Conservation (phyloP, 2,113 vertebrate species). For the Salvelinus alpinus region DNA sequence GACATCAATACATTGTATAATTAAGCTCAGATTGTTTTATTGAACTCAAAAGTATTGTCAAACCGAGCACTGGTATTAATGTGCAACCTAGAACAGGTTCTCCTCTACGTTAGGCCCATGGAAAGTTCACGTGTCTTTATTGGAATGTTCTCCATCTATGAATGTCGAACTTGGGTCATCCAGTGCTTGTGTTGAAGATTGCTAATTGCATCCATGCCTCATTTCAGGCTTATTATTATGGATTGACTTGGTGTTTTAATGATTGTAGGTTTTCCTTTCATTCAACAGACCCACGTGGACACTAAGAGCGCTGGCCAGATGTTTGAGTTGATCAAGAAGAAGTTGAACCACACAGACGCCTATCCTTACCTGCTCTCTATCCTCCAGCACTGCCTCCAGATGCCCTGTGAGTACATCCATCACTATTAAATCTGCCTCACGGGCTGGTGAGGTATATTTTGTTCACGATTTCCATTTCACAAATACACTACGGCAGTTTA, state of each 20-base stretch:
- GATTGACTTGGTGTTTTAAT: too few species aligned
- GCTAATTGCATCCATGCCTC: too few species aligned
- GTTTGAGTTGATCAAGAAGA: slow-evolving; percentile 96
- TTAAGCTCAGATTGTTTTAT: neutral
- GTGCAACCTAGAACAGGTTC: neutral
- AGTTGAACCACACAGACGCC: slow-evolving; percentile 90
- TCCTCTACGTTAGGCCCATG: too few species aligned
- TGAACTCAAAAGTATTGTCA: neutral
- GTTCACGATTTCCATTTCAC: too few species aligned
- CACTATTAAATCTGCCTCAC: neutral
- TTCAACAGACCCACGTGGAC: slow-evolving; percentile 85
- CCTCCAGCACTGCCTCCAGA: slow-evolving; percentile 94
- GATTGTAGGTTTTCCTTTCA: too few species aligned
- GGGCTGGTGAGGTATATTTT: too few species aligned
- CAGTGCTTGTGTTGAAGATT: neutral
- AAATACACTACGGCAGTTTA: too few species aligned
- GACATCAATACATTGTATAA: neutral
- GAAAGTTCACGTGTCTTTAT: too few species aligned
- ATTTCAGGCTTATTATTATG: too few species aligned
- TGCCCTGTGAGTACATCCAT: slow-evolving; percentile 85
- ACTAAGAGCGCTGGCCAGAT: slow-evolving; percentile 95
- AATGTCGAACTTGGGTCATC: neutral
- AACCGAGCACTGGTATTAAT: too few species aligned
- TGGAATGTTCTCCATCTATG: too few species aligned
- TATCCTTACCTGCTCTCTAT: slow-evolving; percentile 96